Percentiles rank a stretch among this genome's conserved stretches.
Evolutionary conservation across 1,140 invertebrate genomes (phyloP).

Genomic region (Hycleus cichorii): DNA sequence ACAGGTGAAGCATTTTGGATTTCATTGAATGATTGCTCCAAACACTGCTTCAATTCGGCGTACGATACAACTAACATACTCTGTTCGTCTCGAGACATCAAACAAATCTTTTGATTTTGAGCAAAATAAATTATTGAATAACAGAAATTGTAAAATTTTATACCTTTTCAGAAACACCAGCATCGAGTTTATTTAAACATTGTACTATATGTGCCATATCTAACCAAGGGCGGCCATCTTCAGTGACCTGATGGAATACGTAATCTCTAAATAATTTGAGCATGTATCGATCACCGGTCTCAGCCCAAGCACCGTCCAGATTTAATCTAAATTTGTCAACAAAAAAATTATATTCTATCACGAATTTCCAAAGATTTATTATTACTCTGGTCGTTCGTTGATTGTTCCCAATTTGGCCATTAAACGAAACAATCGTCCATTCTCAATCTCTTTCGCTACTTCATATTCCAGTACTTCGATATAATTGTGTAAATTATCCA

Average conservation of each 20-base stretch:
- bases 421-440: conserved; percentile 84
- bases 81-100: conserved; percentile 93
- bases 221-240: conserved; percentile 89
- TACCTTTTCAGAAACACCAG: conserved; percentile 82
- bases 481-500: conserved; percentile 81
- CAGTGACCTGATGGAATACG: conserved; percentile 88
- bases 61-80: conserved; percentile 93
- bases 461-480: conserved; percentile 87
- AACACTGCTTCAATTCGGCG: conserved; percentile 88
- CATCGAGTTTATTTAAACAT: conserved; percentile 89
- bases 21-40: conserved; percentile 87
- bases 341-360: too few species aligned
- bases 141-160: conserved; percentile 1
- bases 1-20: conserved; percentile 18
- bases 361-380: conserved; percentile 16
- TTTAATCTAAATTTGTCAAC: conserved; percentile 58
- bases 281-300: conserved; percentile 90
- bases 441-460: conserved; percentile 88
- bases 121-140: too few species aligned
- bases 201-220: conserved; percentile 92
- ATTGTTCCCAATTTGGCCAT: conserved; percentile 85
- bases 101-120: conserved; percentile 62
- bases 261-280: conserved; percentile 97
- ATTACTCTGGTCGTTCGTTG: conserved; percentile 86
- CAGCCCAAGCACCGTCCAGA: conserved; percentile 89